These are phyloP conservation scores for Thomomys bottae DNA, from an alignment of 2,113 vertebrate genomes.

Conservation along the genomic window DNA sequence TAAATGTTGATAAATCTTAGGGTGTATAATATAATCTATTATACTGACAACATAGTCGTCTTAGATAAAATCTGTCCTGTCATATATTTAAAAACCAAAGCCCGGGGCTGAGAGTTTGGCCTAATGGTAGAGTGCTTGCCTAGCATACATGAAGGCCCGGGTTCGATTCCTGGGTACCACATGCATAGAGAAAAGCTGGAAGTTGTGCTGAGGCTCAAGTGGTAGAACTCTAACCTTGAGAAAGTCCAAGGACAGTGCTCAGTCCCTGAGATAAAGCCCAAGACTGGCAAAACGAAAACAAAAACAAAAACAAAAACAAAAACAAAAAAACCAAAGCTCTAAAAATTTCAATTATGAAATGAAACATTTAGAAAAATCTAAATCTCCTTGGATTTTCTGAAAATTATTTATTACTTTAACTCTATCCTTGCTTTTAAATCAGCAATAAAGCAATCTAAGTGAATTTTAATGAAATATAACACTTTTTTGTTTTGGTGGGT, in stretches of 20 bases:
- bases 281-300: too few relatives aligned
- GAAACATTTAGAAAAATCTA: neutral
- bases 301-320: too few relatives aligned
- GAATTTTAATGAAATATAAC: neutral
- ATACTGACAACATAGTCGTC: neutral
- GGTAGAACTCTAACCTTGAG: too few relatives aligned
- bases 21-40: neutral
- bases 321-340: conserved; percentile 18
- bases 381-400: neutral
- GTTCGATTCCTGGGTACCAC: too few relatives aligned
- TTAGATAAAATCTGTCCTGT: neutral
- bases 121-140: too few relatives aligned
- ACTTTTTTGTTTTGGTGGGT: too few relatives aligned
- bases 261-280: too few relatives aligned
- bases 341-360: conserved; percentile 2
- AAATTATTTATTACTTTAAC: conserved; percentile 45
- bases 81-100: neutral
- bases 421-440: neutral
- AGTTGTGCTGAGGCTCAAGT: too few relatives aligned
- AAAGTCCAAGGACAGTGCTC: too few relatives aligned
- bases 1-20: conserved; percentile 24
- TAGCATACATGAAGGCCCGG: too few relatives aligned
- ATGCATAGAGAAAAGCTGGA: too few relatives aligned
- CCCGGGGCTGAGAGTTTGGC: too few relatives aligned
- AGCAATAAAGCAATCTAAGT: neutral